Evolutionary conservation across 2,888 invertebrate genomes (phyloP).

Genomic region (Seira ritae): DNA sequence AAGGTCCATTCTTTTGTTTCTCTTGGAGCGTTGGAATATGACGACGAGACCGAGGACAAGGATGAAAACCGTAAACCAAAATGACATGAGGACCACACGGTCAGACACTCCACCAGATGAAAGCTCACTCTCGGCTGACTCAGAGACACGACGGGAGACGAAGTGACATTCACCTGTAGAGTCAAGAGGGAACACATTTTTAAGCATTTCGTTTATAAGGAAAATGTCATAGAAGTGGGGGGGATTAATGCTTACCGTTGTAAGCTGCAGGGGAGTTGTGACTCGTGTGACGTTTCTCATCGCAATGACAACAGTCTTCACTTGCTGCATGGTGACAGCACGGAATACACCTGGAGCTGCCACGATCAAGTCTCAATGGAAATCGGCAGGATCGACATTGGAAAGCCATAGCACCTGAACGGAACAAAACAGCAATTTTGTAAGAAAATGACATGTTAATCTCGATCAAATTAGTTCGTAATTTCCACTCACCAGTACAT

Average conservation of each 20-base stretch:
- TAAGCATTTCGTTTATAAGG: background rate
- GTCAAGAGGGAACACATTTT: constrained; percentile 14
- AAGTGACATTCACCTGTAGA: constrained; percentile 69
- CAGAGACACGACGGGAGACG: constrained; percentile 70
- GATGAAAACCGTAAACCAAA: constrained; percentile 69
- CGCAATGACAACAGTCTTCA: constrained; percentile 83
- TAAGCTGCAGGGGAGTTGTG: constrained; percentile 40
- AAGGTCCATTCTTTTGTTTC: constrained; percentile 34
- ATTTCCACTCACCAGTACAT: constrained; percentile 82
- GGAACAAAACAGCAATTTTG: constrained; percentile 32
- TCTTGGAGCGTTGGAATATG: constrained; percentile 56
- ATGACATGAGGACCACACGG: constrained; percentile 66
- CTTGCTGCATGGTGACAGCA: constrained; percentile 81
- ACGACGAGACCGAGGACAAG: constrained; percentile 64
- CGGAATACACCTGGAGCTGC: constrained; percentile 86
- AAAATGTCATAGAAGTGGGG: background rate
- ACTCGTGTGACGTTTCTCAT: constrained; percentile 74
- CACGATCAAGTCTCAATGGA: constrained; percentile 82
- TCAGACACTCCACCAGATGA: constrained; percentile 62
- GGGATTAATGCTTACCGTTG: constrained; percentile 62
- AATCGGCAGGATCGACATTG: constrained; percentile 82
- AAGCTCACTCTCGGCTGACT: constrained; percentile 66
- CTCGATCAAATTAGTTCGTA: background rate
- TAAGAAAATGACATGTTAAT: no score
- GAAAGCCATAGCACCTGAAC: constrained; percentile 78